A percentile compares a stretch with the other conserved stretches of the same genome.
These are phyloP conservation scores for Syrmaticus mikado DNA, from an alignment of 2,113 vertebrate genomes.

Conservation along the genomic window DNA sequence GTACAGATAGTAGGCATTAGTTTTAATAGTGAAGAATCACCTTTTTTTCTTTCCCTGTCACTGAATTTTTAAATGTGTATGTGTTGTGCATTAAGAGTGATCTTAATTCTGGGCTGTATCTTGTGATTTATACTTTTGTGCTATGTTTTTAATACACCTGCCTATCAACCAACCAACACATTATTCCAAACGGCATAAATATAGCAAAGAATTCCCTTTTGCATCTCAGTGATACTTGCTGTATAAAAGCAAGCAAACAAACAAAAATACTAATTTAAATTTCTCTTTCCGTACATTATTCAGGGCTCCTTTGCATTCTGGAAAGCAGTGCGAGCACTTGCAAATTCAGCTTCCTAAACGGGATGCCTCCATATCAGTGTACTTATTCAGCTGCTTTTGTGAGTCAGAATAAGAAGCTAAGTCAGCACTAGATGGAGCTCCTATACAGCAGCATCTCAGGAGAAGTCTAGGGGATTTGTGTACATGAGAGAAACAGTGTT, in stretches of 20 bases:
- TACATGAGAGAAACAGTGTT: not conserved
- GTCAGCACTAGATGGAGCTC: constrained; percentile 59
- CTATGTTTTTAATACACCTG: not conserved
- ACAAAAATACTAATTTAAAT: not conserved
- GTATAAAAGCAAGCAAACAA: not conserved
- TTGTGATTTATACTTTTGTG: not conserved
- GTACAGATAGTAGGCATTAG: not conserved
- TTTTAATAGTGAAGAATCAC: not conserved
- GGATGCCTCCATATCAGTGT: fast-evolving
- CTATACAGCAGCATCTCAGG: not conserved
- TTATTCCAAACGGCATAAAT: not conserved
- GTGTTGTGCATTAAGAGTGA: not conserved
- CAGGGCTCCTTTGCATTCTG: not conserved
- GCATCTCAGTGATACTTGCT: not conserved
- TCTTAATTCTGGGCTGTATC: not conserved
- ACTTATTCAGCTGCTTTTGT: not conserved
- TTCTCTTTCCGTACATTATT: not conserved
- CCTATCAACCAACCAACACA: not conserved
- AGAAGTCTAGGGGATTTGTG: not conserved
- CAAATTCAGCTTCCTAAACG: not conserved
- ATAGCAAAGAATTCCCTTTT: not conserved
- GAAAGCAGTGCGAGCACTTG: not conserved
- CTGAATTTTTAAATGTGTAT: not conserved
- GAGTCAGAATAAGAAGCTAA: not conserved
- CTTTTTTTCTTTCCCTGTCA: not conserved